Percentiles rank a stretch among this genome's conserved stretches.
Conservation (phyloP, 2,888 invertebrate genomes). For the Brenthis ino region DNA sequence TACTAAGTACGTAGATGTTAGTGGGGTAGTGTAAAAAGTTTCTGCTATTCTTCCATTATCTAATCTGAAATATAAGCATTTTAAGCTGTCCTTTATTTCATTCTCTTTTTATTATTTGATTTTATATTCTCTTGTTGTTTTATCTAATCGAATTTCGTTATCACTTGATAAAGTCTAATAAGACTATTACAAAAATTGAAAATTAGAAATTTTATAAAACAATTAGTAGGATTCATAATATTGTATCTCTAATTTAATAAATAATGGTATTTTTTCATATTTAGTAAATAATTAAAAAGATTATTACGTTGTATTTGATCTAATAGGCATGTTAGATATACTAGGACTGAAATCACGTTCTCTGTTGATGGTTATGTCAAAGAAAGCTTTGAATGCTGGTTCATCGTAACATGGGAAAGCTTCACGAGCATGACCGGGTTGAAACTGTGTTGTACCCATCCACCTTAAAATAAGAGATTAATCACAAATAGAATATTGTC, state of each 20-base stretch:
- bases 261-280: too few relatives aligned
- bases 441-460: conserved; percentile 91
- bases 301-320: conserved; percentile 49
- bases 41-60: conserved; percentile 56
- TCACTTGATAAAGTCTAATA: too few relatives aligned
- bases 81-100: too few relatives aligned
- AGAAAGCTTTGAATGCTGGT: conserved; percentile 90
- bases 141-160: too few relatives aligned
- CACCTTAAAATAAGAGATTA: conserved; percentile 74
- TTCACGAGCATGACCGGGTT: conserved; percentile 88
- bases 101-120: too few relatives aligned
- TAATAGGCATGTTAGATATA: conserved; percentile 87
- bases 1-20: conserved; percentile 91
- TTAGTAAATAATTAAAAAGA: not conserved
- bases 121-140: too few relatives aligned
- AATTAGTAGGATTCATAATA: too few relatives aligned
- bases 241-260: too few relatives aligned
- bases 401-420: conserved; percentile 96
- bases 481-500: not conserved
- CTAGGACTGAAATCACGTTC: conserved; percentile 74
- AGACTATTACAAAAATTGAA: too few relatives aligned
- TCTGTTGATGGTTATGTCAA: conserved; percentile 86
- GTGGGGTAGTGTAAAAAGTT: conserved; percentile 80
- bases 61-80: conserved; percentile 44
- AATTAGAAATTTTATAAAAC: too few relatives aligned